Percentiles rank a stretch among this genome's conserved stretches.
These are phyloP conservation scores for Xylota sylvarum DNA, from an alignment of 2,888 invertebrate species.

Conservation along the genomic window DNA sequence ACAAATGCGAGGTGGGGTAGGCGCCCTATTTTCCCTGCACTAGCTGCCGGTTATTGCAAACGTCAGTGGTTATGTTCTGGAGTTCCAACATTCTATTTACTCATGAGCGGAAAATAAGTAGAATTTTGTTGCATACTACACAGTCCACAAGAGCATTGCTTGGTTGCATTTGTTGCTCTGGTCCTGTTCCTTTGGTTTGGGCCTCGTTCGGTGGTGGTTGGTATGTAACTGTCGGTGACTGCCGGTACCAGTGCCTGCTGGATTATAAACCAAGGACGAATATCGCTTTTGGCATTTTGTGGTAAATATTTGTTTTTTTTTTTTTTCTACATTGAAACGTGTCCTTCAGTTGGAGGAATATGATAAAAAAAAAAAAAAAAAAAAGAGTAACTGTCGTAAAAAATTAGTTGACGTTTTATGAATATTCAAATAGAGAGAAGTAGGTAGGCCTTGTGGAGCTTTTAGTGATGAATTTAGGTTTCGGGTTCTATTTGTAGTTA, in stretches of 20 bases:
- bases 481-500: conserved; percentile 8
- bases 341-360: conserved; percentile 35
- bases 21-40: background rate
- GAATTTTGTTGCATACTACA: conserved; percentile 49
- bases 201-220: background rate
- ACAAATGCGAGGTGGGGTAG: background rate
- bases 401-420: conserved; percentile 48
- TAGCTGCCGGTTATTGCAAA: conserved; percentile 60
- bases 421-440: conserved; percentile 41
- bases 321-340: conserved; percentile 44
- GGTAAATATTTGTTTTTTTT: conserved; percentile 48
- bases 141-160: conserved; percentile 33
- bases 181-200: conserved; percentile 11
- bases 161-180: conserved; percentile 46
- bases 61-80: conserved; percentile 65
- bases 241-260: conserved; percentile 29
- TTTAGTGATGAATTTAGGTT: conserved; percentile 51
- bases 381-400: conserved; percentile 9
- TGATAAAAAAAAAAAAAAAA: background rate
- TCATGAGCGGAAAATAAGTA: conserved; percentile 71
- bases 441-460: conserved; percentile 49
- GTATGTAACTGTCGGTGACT: conserved; percentile 36
- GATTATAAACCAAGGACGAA: conserved; percentile 63
- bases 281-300: conserved; percentile 67
- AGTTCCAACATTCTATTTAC: conserved; percentile 65